Evolutionary conservation across 1,140 invertebrate genomes (phyloP).

Genomic region (Drosophila leontia): DNA sequence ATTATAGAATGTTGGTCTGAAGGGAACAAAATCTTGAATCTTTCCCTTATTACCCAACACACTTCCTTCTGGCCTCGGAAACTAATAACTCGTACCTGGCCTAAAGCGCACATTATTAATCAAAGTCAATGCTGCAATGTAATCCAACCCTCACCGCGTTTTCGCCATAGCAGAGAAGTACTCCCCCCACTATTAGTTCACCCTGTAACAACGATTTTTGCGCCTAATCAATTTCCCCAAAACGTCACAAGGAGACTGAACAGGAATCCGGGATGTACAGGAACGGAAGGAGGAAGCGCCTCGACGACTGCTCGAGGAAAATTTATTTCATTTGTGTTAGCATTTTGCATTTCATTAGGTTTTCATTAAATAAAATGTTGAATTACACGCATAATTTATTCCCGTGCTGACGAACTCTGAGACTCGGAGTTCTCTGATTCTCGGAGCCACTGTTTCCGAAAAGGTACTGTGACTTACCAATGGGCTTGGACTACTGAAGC

Average conservation of each 20-base stretch:
- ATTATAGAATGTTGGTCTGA: neutral
- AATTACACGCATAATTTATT: conserved; percentile 85
- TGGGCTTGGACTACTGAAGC: conserved; percentile 8
- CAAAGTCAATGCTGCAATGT: conserved; percentile 70
- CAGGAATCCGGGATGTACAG: conserved; percentile 1
- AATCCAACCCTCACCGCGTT: conserved; percentile 1
- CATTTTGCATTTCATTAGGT: conserved; percentile 84
- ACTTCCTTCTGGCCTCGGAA: conserved; percentile 6
- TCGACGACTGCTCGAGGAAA: conserved; percentile 62
- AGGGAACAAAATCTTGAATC: neutral
- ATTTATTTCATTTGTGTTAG: conserved; percentile 84
- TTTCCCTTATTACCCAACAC: neutral
- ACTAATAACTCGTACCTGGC: conserved; percentile 76
- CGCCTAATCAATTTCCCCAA: conserved; percentile 80
- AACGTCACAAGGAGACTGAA: conserved; percentile 62
- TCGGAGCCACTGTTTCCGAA: neutral
- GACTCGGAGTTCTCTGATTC: conserved; percentile 3
- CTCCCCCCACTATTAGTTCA: conserved; percentile 25
- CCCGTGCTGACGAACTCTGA: conserved; percentile 49
- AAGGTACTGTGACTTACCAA: conserved; percentile 41
- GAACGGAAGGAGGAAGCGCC: conserved; percentile 26
- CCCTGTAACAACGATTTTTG: conserved; percentile 73
- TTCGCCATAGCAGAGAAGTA: conserved; percentile 12
- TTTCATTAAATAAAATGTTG: conserved; percentile 85
- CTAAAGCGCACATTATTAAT: conserved; percentile 79